A percentile compares a stretch with the other conserved stretches of the same genome.
These are phyloP conservation scores for Plecturocebus donacophilus DNA, from an alignment of 2,113 vertebrate species.

Conservation along the genomic window DNA sequence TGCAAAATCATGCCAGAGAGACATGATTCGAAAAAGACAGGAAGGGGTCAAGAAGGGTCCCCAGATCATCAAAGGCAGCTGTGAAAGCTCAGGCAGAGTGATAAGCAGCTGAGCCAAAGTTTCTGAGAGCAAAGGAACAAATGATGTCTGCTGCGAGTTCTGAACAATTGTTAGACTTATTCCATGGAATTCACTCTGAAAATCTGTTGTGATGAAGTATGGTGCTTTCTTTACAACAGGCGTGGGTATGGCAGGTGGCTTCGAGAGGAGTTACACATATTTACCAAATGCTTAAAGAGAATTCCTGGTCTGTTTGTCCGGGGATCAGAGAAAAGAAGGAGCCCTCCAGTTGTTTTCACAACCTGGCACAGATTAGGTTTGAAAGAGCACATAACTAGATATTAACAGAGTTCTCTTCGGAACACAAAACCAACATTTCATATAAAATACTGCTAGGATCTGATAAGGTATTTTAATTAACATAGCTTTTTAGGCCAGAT, in stretches of 20 bases:
- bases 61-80: not conserved
- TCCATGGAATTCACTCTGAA: not conserved
- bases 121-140: not conserved
- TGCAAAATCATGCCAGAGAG: not conserved
- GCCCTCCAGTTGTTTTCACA: not conserved
- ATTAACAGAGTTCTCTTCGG: not conserved
- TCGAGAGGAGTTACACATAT: not conserved
- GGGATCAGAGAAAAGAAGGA: not conserved
- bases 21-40: not conserved
- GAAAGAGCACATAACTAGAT: not conserved
- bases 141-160: not conserved
- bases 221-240: not conserved
- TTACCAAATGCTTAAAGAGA: not conserved
- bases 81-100: not conserved
- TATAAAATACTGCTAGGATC: not conserved
- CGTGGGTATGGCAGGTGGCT: not conserved
- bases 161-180: not conserved
- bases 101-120: not conserved
- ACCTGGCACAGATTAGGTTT: not conserved
- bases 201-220: not conserved
- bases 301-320: not conserved
- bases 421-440: not conserved
- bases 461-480: not conserved
- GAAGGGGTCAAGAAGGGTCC: not conserved
- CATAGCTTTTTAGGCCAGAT: not conserved